Percentiles rank a stretch among this genome's conserved stretches.
Evolutionary conservation across 2,797 vertebrate species (phyloP).

Genomic region (Tarsius wallacei): DNA sequence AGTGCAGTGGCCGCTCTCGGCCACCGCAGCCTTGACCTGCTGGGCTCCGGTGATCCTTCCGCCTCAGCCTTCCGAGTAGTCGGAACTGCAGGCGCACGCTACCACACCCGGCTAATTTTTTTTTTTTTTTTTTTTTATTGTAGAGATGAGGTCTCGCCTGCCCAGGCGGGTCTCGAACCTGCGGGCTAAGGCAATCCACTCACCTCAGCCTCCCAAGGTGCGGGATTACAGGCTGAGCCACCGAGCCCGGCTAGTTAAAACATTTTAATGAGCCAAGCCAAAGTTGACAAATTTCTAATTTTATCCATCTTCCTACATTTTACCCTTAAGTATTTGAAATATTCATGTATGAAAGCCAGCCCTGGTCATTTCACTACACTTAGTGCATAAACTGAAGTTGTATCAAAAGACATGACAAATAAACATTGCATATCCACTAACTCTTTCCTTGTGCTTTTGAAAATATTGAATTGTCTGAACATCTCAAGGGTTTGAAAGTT

Average conservation of each 20-base stretch:
- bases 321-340: neutral
- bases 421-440: neutral
- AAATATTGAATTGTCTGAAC: neutral
- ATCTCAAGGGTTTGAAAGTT: neutral
- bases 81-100: no score
- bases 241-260: neutral
- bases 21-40: no score
- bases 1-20: no score
- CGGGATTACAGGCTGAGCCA: no score
- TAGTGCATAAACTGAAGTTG: conserved; percentile 13
- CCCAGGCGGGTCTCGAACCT: no score
- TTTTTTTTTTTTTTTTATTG: no score
- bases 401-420: conserved; percentile 26
- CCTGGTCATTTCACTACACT: neutral
- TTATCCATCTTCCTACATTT: conserved; percentile 7
- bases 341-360: neutral
- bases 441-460: conserved; percentile 42
- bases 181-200: no score
- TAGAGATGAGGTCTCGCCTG: no score
- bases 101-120: no score
- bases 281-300: conserved; percentile 45
- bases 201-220: no score
- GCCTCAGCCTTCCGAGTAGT: no score
- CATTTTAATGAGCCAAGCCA: conserved; percentile 33
- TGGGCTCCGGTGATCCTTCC: no score